phyloP scores from a whole-genome alignment of 92 coral and sea anemone genomes.

The Porites evermanni region DNA sequence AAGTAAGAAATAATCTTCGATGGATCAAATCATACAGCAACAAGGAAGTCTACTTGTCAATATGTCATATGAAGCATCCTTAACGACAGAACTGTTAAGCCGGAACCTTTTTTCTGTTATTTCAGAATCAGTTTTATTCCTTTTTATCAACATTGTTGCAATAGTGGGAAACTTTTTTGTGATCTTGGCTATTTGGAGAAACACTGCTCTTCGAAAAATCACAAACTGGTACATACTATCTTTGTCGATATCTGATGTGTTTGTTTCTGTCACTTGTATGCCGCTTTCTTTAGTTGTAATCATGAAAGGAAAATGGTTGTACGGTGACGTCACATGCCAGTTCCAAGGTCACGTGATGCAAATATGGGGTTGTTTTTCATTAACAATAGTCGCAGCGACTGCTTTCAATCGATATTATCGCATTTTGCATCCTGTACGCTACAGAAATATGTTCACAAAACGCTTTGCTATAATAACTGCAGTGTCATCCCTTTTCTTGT shows the following conservation, averaged over 20 bases:
- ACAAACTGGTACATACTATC: conserved; percentile 61
- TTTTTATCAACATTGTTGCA: conserved; percentile 48
- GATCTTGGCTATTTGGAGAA: conserved; percentile 58
- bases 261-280: conserved; percentile 49
- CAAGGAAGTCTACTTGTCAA: not conserved
- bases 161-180: conserved; percentile 60
- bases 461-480: conserved; percentile 5
- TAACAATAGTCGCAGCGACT: conserved; percentile 58
- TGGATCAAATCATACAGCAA: not conserved
- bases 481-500: not conserved
- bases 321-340: conserved; percentile 50
- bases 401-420: conserved; percentile 70
- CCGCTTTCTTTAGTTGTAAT: conserved; percentile 57
- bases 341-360: conserved; percentile 62
- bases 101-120: not conserved
- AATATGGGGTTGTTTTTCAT: conserved; percentile 56
- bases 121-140: conserved; percentile 48
- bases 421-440: conserved; percentile 63
- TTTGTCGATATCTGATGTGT: conserved; percentile 53
- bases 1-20: not conserved
- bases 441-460: conserved; percentile 48
- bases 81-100: not conserved
- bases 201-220: conserved; percentile 49
- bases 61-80: not conserved
- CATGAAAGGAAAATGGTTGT: conserved; percentile 59